Percentiles rank a stretch among this genome's conserved stretches.
phyloP scores from a whole-genome alignment of 2,113 vertebrate genomes.

The Saimiri boliviensis region DNA sequence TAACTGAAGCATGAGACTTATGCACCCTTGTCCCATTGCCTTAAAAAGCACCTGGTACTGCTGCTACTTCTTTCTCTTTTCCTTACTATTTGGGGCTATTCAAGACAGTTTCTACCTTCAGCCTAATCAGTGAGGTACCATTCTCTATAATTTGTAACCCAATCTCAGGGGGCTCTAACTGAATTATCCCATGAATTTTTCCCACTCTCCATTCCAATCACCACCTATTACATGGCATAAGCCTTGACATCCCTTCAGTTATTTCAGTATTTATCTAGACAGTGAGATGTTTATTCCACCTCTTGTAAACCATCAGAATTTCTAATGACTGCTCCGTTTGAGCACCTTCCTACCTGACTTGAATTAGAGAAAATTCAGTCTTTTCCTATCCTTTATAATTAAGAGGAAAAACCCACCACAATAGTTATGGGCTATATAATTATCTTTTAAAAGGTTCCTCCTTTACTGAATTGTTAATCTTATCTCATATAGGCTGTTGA shows the following conservation, averaged over 20 bases:
- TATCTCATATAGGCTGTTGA: background rate
- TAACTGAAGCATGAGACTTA: background rate
- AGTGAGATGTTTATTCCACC: background rate
- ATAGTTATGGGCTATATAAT: background rate
- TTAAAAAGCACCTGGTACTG: background rate
- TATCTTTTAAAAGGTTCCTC: background rate
- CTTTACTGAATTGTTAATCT: background rate
- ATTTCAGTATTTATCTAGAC: background rate
- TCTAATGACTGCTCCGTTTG: background rate
- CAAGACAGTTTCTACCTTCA: background rate
- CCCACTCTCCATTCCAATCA: background rate
- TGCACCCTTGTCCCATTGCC: background rate
- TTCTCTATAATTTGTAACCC: background rate
- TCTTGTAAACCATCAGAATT: background rate
- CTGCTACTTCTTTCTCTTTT: background rate
- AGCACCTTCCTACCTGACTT: background rate
- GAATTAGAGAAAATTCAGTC: background rate
- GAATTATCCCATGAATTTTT: background rate
- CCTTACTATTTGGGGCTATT: background rate
- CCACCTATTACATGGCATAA: background rate
- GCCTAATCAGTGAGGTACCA: background rate
- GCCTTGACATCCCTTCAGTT: background rate
- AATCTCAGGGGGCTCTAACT: background rate
- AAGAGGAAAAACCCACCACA: fast-evolving
- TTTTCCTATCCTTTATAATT: background rate